A percentile compares a stretch with the other conserved stretches of the same genome.
Conservation (phyloP, 35 echinoderm and acorn worm genomes). For the Diadema setosum region DNA sequence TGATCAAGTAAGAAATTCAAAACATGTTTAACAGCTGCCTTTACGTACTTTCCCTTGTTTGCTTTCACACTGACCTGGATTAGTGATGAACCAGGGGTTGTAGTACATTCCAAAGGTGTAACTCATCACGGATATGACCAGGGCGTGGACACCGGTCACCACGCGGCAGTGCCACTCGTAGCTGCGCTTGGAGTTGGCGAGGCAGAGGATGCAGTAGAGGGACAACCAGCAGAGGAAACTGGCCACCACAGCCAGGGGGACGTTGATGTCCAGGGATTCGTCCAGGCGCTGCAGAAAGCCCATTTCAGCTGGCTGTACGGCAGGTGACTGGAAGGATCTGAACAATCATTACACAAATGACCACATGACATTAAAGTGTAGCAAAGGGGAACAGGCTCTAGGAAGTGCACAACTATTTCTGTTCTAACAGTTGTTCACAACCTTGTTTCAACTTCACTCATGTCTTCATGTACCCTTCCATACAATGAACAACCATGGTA, state of each 20-base stretch:
- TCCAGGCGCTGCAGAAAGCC: neutral
- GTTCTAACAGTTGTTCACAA: too few relatives aligned
- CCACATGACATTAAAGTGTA: neutral
- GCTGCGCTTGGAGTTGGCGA: constrained; percentile 44
- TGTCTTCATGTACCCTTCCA: too few relatives aligned
- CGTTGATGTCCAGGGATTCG: neutral
- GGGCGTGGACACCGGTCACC: constrained; percentile 69
- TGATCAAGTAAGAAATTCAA: too few relatives aligned
- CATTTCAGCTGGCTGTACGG: neutral
- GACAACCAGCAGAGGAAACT: constrained; percentile 62
- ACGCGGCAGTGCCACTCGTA: constrained; percentile 89
- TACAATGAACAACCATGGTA: too few relatives aligned
- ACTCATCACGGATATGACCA: constrained; percentile 45
- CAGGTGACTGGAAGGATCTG: neutral
- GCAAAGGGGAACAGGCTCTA: too few relatives aligned
- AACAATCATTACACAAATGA: neutral
- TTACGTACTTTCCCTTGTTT: too few relatives aligned
- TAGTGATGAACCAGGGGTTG: constrained; percentile 90
- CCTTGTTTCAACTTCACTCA: too few relatives aligned
- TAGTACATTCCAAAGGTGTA: constrained; percentile 82
- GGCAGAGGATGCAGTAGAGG: constrained; percentile 72
- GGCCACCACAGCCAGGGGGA: constrained; percentile 13
- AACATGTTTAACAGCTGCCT: too few relatives aligned
- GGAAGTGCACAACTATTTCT: too few relatives aligned
- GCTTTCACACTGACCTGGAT: constrained; percentile 93